Conservation (phyloP, 2,888 invertebrate species). For the Tenthredo notha region DNA sequence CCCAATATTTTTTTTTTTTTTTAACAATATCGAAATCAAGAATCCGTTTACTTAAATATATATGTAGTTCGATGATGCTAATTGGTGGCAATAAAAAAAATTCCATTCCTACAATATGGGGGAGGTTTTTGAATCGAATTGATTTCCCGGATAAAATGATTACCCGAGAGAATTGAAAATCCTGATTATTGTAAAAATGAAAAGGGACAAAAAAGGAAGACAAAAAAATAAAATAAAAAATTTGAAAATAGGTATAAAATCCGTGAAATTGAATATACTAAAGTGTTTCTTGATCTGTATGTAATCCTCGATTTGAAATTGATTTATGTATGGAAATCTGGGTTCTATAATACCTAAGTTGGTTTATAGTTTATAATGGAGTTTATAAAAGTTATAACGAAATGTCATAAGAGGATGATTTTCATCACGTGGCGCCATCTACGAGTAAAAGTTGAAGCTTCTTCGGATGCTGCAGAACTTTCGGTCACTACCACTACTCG, state of each 20-base stretch:
- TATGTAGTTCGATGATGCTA: not conserved
- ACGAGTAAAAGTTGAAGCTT: constrained; percentile 32
- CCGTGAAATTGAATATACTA: not conserved
- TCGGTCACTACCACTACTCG: constrained; percentile 21
- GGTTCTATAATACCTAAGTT: not conserved
- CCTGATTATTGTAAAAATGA: not conserved
- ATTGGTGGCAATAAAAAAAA: not conserved
- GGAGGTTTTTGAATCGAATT: not conserved
- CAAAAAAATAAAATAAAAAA: not conserved
- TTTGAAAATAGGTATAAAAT: not conserved
- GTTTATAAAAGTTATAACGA: constrained; percentile 15
- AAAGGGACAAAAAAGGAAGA: not conserved
- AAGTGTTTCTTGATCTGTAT: not conserved
- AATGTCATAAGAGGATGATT: not conserved
- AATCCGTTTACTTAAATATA: not conserved
- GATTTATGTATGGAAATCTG: not conserved
- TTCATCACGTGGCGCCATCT: constrained; percentile 40
- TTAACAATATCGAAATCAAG: not conserved
- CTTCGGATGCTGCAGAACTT: constrained; percentile 41
- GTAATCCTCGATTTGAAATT: constrained; percentile 2
- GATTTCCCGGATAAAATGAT: not conserved
- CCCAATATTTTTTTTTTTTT: not conserved
- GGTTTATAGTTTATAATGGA: not conserved
- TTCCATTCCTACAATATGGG: not conserved
- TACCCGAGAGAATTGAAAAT: not conserved